Conservation (phyloP, 2,888 invertebrate genomes). For the Nebria brevicollis region DNA sequence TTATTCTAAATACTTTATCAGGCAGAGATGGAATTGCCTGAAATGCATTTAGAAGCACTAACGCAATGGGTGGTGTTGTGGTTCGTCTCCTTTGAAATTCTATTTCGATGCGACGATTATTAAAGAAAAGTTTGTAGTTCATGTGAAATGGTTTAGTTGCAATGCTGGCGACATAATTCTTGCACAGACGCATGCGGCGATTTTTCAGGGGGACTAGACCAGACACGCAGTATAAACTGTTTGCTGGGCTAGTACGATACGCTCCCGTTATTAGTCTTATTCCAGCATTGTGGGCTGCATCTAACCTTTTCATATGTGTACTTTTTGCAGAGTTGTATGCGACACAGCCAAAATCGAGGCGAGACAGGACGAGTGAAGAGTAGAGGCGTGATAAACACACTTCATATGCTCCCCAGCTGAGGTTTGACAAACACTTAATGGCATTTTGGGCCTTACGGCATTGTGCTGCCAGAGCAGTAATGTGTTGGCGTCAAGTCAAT, state of each 20-base stretch:
- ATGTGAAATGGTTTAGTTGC: background rate
- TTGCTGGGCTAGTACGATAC: slow-evolving; percentile 41
- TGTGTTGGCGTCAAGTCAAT: slow-evolving; percentile 40
- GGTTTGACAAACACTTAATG: slow-evolving; percentile 40
- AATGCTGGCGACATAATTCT: background rate
- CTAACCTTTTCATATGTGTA: slow-evolving; percentile 25
- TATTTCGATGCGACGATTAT: background rate
- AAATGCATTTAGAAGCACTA: background rate
- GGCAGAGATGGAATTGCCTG: background rate
- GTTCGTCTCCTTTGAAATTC: background rate
- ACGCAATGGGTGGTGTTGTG: background rate
- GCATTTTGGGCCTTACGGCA: slow-evolving; percentile 45
- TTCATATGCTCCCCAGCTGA: slow-evolving; percentile 47
- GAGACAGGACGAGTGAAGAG: slow-evolving; percentile 44
- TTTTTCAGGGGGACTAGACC: slow-evolving; percentile 23
- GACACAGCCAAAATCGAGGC: slow-evolving; percentile 50
- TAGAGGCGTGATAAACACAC: slow-evolving; percentile 35
- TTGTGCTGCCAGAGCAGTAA: slow-evolving; percentile 22
- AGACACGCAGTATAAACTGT: slow-evolving; percentile 39
- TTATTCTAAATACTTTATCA: background rate
- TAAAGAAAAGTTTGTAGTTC: background rate
- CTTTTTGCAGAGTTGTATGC: slow-evolving; percentile 48
- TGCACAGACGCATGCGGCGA: slow-evolving; percentile 4
- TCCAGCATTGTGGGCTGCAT: slow-evolving; percentile 48
- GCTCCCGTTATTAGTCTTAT: slow-evolving; percentile 47